Evolutionary conservation across 2,113 vertebrate species (phyloP).

Genomic region (Chamaea fasciata): DNA sequence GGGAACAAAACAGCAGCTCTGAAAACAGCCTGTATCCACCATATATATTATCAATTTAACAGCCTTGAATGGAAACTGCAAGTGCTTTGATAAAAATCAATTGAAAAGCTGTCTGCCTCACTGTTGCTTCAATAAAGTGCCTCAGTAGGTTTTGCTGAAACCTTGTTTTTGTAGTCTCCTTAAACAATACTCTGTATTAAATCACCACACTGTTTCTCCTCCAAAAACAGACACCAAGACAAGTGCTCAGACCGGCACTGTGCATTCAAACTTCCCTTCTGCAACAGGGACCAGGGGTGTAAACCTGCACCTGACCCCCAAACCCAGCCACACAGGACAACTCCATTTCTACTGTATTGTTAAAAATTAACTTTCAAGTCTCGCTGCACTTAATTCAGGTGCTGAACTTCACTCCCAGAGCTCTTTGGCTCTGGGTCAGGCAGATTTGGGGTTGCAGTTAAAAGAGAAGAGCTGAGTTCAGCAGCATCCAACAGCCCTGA

Average conservation of each 20-base stretch:
- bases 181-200: conserved; percentile 9
- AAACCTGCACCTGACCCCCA: not conserved
- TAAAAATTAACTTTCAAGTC: not conserved
- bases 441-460: not conserved
- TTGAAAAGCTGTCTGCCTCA: conserved; percentile 43
- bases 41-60: conserved; percentile 44
- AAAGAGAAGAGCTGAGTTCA: not conserved
- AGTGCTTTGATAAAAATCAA: conserved; percentile 59
- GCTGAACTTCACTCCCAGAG: not conserved
- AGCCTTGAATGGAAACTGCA: conserved; percentile 42
- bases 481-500: not conserved
- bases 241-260: not conserved
- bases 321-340: not conserved
- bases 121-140: conserved; percentile 37
- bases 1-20: not conserved
- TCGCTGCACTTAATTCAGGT: not conserved
- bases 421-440: not conserved
- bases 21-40: conserved; percentile 1
- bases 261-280: not conserved
- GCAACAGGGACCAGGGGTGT: not conserved
- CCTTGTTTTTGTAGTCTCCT: conserved; percentile 28
- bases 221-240: not conserved
- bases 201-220: not conserved
- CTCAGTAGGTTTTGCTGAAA: conserved; percentile 35
- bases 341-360: not conserved